Evolutionary conservation across 2,113 vertebrate genomes (phyloP).

Genomic region (Thinocorus orbignyianus): DNA sequence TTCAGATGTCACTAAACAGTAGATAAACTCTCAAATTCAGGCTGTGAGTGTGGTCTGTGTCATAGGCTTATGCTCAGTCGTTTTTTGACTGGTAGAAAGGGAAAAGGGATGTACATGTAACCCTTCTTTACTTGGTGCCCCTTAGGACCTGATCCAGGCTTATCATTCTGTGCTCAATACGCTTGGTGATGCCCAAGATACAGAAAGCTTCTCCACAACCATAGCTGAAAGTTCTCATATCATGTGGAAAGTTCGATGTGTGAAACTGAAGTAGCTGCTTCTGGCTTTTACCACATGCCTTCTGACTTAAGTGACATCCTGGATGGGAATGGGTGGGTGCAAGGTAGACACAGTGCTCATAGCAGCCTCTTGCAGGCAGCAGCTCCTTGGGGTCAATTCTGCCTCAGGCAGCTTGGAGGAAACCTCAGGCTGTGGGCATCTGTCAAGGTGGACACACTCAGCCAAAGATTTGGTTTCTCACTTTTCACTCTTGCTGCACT

Average conservation of each 20-base stretch:
- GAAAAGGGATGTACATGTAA: not conserved
- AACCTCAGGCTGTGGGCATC: not conserved
- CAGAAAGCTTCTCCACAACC: not conserved
- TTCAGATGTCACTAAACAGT: not conserved
- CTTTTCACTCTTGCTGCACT: not conserved
- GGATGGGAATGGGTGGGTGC: accelerated
- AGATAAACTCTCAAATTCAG: not conserved
- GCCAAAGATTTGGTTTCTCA: not conserved
- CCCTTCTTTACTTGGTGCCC: not conserved
- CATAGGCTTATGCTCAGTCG: not conserved
- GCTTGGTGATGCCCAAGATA: not conserved
- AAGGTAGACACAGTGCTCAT: not conserved
- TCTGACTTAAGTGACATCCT: not conserved
- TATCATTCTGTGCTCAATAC: not conserved
- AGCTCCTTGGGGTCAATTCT: not conserved
- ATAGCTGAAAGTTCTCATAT: not conserved
- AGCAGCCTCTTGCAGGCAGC: not conserved
- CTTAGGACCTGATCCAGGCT: not conserved
- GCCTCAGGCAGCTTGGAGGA: accelerated
- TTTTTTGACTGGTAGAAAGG: not conserved
- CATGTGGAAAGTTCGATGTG: not conserved
- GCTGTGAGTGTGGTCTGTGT: not conserved
- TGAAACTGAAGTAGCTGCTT: not conserved
- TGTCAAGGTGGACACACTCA: not conserved
- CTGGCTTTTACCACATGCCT: not conserved